A percentile compares a stretch with the other conserved stretches of the same genome.
These are phyloP conservation scores for Nectonema munidae DNA, from an alignment of 2,888 invertebrate genomes.

Conservation along the genomic window DNA sequence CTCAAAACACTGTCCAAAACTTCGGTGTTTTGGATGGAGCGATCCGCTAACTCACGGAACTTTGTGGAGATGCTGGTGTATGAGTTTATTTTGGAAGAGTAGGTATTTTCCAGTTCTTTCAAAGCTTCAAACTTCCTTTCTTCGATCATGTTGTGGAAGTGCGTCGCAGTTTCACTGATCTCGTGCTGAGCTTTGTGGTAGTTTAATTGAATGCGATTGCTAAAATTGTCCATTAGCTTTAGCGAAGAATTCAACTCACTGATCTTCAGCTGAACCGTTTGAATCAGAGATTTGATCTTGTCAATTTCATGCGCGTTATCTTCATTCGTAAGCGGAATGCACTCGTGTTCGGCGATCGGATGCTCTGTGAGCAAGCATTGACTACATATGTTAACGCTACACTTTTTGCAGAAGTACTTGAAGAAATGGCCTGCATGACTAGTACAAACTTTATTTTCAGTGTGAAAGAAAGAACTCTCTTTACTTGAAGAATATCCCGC, in stretches of 20 bases:
- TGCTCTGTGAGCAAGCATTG: background rate
- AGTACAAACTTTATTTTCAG: too few species aligned
- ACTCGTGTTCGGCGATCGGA: background rate
- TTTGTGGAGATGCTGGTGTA: background rate
- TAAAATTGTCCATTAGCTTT: background rate
- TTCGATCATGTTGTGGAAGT: conserved; percentile 19
- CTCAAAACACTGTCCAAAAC: background rate
- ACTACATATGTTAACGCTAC: background rate
- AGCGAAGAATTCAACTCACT: background rate
- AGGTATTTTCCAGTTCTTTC: conserved; percentile 22
- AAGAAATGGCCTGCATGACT: too few species aligned
- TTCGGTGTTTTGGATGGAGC: background rate
- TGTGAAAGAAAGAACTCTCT: too few species aligned
- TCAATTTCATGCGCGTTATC: background rate
- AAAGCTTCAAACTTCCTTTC: conserved; percentile 22
- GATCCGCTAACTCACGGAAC: background rate
- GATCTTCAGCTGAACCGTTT: background rate
- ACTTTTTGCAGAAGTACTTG: too few species aligned
- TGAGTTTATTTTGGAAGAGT: conserved; percentile 20
- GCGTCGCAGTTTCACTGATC: background rate
- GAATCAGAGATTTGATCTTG: background rate
- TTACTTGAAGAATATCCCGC: too few species aligned
- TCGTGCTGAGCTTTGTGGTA: conserved; percentile 2
- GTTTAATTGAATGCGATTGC: background rate
- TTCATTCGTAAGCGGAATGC: background rate